These are phyloP conservation scores for Cremastinae sp. DNA, from an alignment of 2,888 invertebrate genomes.

Conservation along the genomic window DNA sequence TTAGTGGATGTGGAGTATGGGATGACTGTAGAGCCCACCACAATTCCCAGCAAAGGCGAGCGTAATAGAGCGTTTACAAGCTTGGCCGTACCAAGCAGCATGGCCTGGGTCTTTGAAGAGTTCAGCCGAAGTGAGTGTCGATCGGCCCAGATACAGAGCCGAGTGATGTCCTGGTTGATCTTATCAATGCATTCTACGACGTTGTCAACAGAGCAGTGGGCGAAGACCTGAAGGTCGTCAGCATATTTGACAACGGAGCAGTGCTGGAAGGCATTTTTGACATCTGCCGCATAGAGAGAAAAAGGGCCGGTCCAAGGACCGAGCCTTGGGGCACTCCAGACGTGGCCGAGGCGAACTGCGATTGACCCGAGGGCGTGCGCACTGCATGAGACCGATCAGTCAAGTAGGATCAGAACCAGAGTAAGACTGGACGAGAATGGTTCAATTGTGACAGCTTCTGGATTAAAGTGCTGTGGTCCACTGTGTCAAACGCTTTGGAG, in stretches of 20 bases:
- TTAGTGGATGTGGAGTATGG: neutral
- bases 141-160: neutral
- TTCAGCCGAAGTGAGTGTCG: constrained; percentile 8
- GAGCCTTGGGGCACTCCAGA: constrained; percentile 20
- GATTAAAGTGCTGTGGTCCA: neutral
- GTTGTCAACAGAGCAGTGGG: neutral
- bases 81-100: constrained; percentile 15
- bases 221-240: constrained; percentile 11
- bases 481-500: constrained; percentile 13
- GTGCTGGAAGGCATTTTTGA: neutral
- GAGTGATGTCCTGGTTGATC: neutral
- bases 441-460: neutral
- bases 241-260: constrained; percentile 13
- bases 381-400: neutral
- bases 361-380: neutral
- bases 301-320: neutral
- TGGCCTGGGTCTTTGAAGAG: constrained; percentile 17
- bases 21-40: neutral
- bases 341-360: neutral
- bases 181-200: neutral
- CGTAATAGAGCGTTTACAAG: constrained; percentile 16
- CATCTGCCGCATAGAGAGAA: neutral
- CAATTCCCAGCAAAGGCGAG: neutral
- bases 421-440: neutral
- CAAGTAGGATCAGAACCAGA: constrained; percentile 13